Conservation (phyloP, 2,888 invertebrate genomes). For the Caenorhabditis sinica region DNA sequence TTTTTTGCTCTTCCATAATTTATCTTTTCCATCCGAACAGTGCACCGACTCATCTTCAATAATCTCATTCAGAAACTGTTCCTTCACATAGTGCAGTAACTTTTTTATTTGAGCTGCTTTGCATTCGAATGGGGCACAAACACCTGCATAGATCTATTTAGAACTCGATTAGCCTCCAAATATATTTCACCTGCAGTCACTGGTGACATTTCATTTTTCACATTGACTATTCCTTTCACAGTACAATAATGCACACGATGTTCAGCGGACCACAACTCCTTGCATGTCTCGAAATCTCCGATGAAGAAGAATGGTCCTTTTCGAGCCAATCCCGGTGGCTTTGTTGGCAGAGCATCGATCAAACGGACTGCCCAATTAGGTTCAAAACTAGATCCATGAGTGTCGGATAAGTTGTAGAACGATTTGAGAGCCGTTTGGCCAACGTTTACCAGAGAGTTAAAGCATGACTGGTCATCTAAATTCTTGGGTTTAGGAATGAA, state of each 20-base stretch:
- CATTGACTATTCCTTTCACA: constrained; percentile 10
- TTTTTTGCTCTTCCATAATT: constrained; percentile 31
- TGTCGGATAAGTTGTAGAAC: neutral
- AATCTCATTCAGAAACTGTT: constrained; percentile 8
- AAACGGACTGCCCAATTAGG: constrained; percentile 53
- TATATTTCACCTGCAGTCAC: constrained; percentile 4
- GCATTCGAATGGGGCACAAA: constrained; percentile 30
- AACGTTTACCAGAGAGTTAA: constrained; percentile 31
- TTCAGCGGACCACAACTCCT: constrained; percentile 36
- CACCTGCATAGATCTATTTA: constrained; percentile 4
- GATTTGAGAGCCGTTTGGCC: constrained; percentile 16
- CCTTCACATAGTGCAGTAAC: neutral
- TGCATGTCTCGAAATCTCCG: constrained; percentile 74
- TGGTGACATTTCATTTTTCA: constrained; percentile 12
- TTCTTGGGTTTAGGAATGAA: neutral
- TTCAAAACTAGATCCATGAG: constrained; percentile 1
- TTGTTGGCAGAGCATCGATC: constrained; percentile 69
- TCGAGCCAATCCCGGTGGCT: constrained; percentile 66
- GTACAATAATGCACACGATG: constrained; percentile 51
- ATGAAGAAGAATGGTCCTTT: constrained; percentile 76
- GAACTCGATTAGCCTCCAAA: too few relatives aligned
- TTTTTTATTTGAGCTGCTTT: constrained; percentile 9
- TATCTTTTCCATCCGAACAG: constrained; percentile 42
- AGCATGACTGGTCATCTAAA: constrained; percentile 35
- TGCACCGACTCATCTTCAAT: constrained; percentile 31